Percentiles rank a stretch among this genome's conserved stretches.
Evolutionary conservation across 1,140 invertebrate species (phyloP).

Genomic region (Drusus annulatus): DNA sequence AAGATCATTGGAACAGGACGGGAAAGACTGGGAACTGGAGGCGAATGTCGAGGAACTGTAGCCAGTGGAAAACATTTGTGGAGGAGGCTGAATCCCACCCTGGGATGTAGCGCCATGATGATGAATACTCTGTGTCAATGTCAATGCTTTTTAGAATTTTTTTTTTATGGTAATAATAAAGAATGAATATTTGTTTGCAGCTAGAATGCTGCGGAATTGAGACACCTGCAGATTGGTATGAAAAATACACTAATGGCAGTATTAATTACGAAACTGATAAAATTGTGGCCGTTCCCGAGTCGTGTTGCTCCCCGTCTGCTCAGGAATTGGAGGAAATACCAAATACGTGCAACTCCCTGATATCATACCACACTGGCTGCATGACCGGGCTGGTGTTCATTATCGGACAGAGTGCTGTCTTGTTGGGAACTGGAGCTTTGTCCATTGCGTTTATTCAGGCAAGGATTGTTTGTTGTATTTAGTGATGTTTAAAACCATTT

Average conservation of each 20-base stretch:
- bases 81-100: no score
- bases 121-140: no score
- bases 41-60: no score
- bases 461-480: not conserved
- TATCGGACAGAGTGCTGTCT: constrained; percentile 81
- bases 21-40: no score
- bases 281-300: constrained; percentile 61
- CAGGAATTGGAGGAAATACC: not conserved
- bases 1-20: no score
- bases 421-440: constrained; percentile 85
- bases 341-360: not conserved
- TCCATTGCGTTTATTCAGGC: constrained; percentile 87
- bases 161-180: no score
- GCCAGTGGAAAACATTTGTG: no score
- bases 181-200: constrained; percentile 68
- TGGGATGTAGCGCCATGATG: no score
- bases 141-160: no score
- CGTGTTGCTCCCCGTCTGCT: not conserved
- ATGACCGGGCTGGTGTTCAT: constrained; percentile 76
- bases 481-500: not conserved
- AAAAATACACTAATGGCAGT: constrained; percentile 56
- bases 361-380: constrained; percentile 73
- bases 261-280: constrained; percentile 73
- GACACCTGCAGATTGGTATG: constrained; percentile 76
- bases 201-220: constrained; percentile 83